Evolutionary conservation across 2,797 vertebrate genomes (phyloP), one percentile per base, ranked within the genome.

Genomic region (Poeciliopsis gracilis): DNA sequence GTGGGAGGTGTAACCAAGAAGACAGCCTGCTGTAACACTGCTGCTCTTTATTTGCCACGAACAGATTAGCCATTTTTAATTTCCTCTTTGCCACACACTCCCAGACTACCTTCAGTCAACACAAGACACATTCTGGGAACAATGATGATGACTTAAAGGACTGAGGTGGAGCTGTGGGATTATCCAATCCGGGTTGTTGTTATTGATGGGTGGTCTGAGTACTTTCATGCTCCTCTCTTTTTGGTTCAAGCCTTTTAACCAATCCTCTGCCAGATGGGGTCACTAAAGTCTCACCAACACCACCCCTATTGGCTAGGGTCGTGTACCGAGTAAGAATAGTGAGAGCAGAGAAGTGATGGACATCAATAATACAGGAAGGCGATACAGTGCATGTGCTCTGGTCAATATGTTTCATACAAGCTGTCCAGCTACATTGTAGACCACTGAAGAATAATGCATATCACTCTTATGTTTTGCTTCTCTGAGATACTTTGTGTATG

Each of bases 231-330:
- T 79, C 43, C 49, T 45, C 38, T 86, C 43, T 63, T 73, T 76
- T 69, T 82, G 81, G 84, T 71, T 77, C 38, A 10, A 45, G 71
- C 18, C 63, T 80, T 84, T 87, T 71, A 86, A 83, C 92, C 92
- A 94, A 94, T 94, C 90, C 81, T 81, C 87, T 79, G 89, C 92
- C 93, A 94, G 92, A 94, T 90, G 93, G 93, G 94, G 93, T 94
- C 94, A 94, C 84, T 87, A 90, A 89, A 91, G 90, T 86, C 85
- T 94, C 88, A 88, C 87, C 83, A 74, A 85, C 85, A 86, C 86
- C 86, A 86, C 79, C 85, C 82, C 89, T 87, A 89, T 87, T 89
- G 90, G 91, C 82, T 43, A 73, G 82, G 86, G 89, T 76, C 36
- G n/a, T 76, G 87, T 72, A 76, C 63, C 74, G 73, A 82, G 73